phyloP scores from a whole-genome alignment of 2,113 vertebrate species.

The Ameiurus melas region DNA sequence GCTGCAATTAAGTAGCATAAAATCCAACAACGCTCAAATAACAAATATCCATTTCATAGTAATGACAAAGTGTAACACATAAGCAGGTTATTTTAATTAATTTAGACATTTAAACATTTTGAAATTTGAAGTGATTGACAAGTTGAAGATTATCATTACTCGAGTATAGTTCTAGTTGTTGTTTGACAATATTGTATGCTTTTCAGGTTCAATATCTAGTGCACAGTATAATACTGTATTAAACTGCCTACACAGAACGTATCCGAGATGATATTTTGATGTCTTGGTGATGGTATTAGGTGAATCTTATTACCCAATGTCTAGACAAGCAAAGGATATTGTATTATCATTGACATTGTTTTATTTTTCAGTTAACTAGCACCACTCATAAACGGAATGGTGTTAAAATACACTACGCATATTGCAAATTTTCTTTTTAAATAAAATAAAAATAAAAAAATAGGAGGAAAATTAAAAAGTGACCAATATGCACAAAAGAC shows the following conservation, averaged over 20 bases:
- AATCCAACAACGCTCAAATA: neutral
- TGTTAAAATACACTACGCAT: neutral
- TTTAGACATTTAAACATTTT: neutral
- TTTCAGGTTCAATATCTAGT: too few relatives aligned
- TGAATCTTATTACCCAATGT: neutral
- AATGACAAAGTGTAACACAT: neutral
- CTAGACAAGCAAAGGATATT: neutral
- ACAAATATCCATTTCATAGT: neutral
- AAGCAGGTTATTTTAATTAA: neutral
- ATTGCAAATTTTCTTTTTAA: neutral
- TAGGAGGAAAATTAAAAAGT: neutral
- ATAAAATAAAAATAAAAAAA: neutral
- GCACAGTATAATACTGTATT: neutral
- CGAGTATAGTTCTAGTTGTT: neutral
- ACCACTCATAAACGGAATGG: slow-evolving; percentile 18
- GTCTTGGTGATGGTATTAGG: neutral
- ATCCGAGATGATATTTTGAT: neutral
- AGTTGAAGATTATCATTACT: neutral
- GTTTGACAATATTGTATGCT: too few relatives aligned
- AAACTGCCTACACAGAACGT: neutral
- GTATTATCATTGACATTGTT: neutral
- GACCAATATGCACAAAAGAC: slow-evolving; percentile 23
- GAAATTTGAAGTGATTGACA: neutral
- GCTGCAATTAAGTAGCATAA: neutral
- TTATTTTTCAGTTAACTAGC: slow-evolving; percentile 15